Evolutionary conservation across 2,797 vertebrate species (phyloP).

Genomic region (Xyrichtys novacula): DNA sequence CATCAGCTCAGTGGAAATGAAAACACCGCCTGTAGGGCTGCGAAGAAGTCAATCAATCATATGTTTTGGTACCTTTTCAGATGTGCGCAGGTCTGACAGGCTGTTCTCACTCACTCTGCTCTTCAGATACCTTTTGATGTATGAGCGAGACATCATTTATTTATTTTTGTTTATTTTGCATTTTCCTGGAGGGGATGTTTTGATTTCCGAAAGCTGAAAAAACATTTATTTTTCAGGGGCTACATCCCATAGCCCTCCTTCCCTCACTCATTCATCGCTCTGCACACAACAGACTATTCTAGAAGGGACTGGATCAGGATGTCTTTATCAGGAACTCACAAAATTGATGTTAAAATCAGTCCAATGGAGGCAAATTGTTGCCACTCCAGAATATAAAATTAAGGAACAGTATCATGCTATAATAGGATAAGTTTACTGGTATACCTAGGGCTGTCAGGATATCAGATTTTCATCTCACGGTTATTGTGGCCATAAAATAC

Average conservation of each 20-base stretch:
- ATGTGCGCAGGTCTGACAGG: not conserved
- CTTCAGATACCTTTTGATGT: constrained; percentile 1
- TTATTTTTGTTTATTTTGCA: not conserved
- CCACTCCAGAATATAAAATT: too few species aligned
- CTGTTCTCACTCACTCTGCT: not conserved
- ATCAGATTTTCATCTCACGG: too few species aligned
- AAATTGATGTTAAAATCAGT: not conserved
- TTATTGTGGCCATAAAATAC: too few species aligned
- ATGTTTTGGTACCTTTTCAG: not conserved
- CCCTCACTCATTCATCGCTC: not conserved
- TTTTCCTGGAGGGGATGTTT: constrained; percentile 2
- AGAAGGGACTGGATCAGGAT: not conserved
- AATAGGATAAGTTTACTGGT: too few species aligned
- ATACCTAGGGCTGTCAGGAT: too few species aligned
- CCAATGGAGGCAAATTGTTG: not conserved
- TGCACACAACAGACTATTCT: not conserved
- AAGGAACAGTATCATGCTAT: too few species aligned
- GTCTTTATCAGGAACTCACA: not conserved
- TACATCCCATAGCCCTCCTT: not conserved
- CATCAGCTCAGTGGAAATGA: constrained; percentile 17
- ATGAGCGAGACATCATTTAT: not conserved
- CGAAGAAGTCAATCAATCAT: constrained; percentile 14
- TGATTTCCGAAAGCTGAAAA: not conserved
- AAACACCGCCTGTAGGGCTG: constrained; percentile 1
- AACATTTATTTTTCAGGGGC: constrained; percentile 5